A percentile compares a stretch with the other conserved stretches of the same genome.
These are phyloP conservation scores for Gastrophysa polygoni DNA, from an alignment of 2,888 invertebrate species.

Conservation along the genomic window DNA sequence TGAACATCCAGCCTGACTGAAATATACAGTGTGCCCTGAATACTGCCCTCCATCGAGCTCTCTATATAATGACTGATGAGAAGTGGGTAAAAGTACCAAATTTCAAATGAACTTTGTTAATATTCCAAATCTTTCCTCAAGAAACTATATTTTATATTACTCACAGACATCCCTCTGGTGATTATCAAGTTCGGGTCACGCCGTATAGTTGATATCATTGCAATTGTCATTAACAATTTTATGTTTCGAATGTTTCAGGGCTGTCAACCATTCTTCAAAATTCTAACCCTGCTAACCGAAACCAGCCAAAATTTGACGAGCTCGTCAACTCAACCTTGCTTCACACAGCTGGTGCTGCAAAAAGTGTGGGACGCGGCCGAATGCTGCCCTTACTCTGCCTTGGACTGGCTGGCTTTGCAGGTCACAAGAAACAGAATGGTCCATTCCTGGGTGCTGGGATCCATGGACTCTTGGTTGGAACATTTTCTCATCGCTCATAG, in stretches of 20 bases:
- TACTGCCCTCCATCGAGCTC: too few relatives aligned
- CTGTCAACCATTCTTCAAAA: conserved; percentile 91
- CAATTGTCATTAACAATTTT: too few relatives aligned
- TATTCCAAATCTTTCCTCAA: too few relatives aligned
- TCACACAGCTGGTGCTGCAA: conserved; percentile 86
- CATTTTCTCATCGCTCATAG: conserved; percentile 84
- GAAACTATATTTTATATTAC: too few relatives aligned
- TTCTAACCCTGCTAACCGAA: conserved; percentile 87
- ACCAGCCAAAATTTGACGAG: conserved; percentile 57
- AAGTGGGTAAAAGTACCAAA: too few relatives aligned
- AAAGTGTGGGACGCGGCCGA: conserved; percentile 91
- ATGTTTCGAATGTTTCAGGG: conserved; percentile 67
- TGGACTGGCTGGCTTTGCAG: conserved; percentile 89
- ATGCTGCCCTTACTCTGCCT: conserved; percentile 87
- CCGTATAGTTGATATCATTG: too few relatives aligned
- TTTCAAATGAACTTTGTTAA: too few relatives aligned
- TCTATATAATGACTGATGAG: too few relatives aligned
- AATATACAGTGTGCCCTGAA: too few relatives aligned
- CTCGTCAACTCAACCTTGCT: conserved; percentile 84
- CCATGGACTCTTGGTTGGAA: conserved; percentile 92
- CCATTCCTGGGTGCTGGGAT: conserved; percentile 89
- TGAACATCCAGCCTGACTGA: too few relatives aligned
- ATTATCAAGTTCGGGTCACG: too few relatives aligned
- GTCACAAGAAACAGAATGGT: conserved; percentile 87
- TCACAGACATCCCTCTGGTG: too few relatives aligned